Conservation (phyloP, 64 coral and sea anemone genomes). For the Porites australiensis region DNA sequence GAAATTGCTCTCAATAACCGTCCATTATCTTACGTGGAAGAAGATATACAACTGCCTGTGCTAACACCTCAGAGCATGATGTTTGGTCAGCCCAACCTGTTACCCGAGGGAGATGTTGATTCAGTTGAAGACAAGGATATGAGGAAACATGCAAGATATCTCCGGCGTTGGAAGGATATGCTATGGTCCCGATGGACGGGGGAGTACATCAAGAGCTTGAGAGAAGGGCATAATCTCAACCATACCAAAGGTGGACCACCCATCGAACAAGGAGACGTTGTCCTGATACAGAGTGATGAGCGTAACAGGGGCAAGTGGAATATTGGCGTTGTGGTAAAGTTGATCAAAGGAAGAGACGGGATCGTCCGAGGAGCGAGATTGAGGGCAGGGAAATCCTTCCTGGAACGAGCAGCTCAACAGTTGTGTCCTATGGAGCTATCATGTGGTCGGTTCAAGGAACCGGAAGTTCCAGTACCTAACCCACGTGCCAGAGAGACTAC, state of each 20-base stretch:
- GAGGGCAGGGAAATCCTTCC: neutral
- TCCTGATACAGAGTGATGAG: neutral
- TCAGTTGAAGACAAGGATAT: slow-evolving; percentile 15
- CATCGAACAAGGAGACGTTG: slow-evolving; percentile 22
- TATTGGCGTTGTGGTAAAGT: neutral
- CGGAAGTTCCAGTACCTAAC: neutral
- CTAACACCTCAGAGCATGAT: slow-evolving; percentile 1
- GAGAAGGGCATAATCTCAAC: slow-evolving; percentile 30
- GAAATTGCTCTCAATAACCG: slow-evolving; percentile 16
- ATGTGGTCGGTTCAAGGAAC: neutral
- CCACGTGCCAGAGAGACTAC: neutral
- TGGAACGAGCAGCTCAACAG: slow-evolving; percentile 3
- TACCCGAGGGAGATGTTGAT: neutral
- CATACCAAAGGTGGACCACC: neutral
- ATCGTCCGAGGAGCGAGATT: neutral
- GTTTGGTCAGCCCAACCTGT: slow-evolving; percentile 9
- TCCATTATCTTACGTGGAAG: neutral
- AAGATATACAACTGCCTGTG: slow-evolving; percentile 2
- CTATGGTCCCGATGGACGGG: slow-evolving; percentile 26
- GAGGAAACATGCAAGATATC: slow-evolving; percentile 3
- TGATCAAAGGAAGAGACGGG: neutral
- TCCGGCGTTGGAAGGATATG: neutral
- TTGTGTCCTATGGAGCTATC: slow-evolving; percentile 31
- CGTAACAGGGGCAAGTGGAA: neutral
- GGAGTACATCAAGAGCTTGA: slow-evolving; percentile 1